Percentiles rank a stretch among this genome's conserved stretches.
These are phyloP conservation scores for Hipparchia sbordonii DNA, from an alignment of 2,888 invertebrate species.

Conservation along the genomic window DNA sequence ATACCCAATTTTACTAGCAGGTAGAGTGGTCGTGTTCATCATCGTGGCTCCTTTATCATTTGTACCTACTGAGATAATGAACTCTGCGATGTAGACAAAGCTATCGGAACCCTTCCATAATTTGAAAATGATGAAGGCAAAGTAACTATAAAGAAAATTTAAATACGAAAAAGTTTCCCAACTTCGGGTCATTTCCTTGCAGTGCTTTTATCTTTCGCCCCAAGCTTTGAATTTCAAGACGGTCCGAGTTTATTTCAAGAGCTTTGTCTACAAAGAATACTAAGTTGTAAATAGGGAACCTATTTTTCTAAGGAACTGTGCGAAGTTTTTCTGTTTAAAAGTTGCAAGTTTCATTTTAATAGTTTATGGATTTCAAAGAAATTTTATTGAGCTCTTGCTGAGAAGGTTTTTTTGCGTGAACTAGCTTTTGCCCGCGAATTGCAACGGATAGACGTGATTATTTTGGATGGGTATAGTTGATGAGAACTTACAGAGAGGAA, in stretches of 20 bases:
- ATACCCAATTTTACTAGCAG: too few species aligned
- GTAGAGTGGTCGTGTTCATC: too few species aligned
- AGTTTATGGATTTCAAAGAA: slow-evolving; percentile 21
- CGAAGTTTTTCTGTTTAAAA: neutral
- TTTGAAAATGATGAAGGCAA: neutral
- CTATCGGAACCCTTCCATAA: neutral
- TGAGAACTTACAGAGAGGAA: too few species aligned
- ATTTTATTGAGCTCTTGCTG: neutral
- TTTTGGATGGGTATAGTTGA: too few species aligned
- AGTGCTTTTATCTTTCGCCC: slow-evolving; percentile 40
- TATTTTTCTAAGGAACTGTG: slow-evolving; percentile 35
- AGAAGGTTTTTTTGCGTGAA: neutral
- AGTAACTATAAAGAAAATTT: slow-evolving; percentile 35
- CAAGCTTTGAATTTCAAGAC: slow-evolving; percentile 41
- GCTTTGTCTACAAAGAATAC: slow-evolving; percentile 42
- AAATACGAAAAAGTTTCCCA: slow-evolving; percentile 39
- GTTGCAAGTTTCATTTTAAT: slow-evolving; percentile 5
- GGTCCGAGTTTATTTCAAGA: slow-evolving; percentile 39
- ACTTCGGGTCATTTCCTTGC: slow-evolving; percentile 40
- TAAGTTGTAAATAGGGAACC: slow-evolving; percentile 40
- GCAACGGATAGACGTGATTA: too few species aligned
- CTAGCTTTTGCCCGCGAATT: too few species aligned
- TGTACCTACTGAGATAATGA: neutral
- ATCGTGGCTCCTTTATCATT: too few species aligned
- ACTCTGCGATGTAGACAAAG: neutral